A percentile compares a stretch with the other conserved stretches of the same genome.
These are phyloP conservation scores for Sphyrna mokarran DNA, from an alignment of 2,113 vertebrate species.

Conservation along the genomic window DNA sequence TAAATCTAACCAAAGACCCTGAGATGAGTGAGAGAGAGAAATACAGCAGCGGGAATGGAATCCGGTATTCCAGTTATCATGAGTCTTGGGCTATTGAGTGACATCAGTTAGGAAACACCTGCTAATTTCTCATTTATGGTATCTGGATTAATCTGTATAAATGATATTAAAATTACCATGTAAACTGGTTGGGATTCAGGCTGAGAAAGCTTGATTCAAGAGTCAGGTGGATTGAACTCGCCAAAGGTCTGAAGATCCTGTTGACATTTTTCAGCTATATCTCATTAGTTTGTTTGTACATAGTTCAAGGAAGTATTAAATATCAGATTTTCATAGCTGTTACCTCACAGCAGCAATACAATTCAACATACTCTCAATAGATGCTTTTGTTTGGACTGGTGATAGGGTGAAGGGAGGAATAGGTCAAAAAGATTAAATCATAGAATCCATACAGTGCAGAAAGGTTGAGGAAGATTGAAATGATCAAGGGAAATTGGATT, in stretches of 20 bases:
- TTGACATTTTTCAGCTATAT: background rate
- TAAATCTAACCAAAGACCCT: background rate
- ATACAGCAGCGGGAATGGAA: background rate
- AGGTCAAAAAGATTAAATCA: too few relatives aligned
- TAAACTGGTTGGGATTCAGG: background rate
- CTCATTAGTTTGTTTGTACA: background rate
- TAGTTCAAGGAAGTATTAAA: background rate
- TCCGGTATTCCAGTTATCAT: background rate
- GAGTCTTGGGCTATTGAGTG: background rate
- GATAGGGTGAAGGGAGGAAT: too few relatives aligned
- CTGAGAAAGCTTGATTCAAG: background rate
- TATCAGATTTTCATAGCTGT: background rate
- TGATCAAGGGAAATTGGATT: background rate
- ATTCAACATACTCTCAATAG: background rate
- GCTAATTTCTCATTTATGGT: background rate
- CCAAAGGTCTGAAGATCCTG: background rate
- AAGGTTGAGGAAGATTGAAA: background rate
- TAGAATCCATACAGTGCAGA: too few relatives aligned
- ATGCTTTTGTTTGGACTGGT: background rate
- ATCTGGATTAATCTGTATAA: background rate
- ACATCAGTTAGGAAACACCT: slow-evolving; percentile 23
- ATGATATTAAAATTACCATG: background rate
- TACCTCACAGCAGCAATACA: background rate
- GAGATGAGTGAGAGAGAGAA: background rate
- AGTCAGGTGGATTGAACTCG: background rate